Evolutionary conservation across 1,140 invertebrate genomes (phyloP).

Genomic region (Lepidostoma basale): DNA sequence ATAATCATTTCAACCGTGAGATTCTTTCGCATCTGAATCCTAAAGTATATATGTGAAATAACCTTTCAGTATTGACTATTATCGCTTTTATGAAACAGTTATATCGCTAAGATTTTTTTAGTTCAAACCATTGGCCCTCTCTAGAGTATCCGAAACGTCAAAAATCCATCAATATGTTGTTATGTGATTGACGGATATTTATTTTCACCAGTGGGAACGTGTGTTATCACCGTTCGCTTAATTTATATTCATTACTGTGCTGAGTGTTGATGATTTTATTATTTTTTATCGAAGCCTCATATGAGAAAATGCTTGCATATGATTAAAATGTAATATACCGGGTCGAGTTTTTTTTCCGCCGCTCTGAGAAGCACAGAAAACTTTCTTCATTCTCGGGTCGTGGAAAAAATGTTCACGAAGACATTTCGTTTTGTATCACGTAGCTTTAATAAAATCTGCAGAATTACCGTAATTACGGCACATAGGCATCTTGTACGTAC

Average conservation of each 20-base stretch:
- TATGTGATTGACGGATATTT: slow-evolving; percentile 41
- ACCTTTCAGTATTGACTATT: no score
- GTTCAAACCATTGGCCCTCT: slow-evolving; percentile 14
- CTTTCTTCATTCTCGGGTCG: slow-evolving; percentile 25
- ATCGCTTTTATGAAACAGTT: not conserved
- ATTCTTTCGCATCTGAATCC: no score
- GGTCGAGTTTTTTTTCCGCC: not conserved
- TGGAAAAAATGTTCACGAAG: slow-evolving; percentile 38
- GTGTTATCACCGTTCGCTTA: slow-evolving; percentile 35
- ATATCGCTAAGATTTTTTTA: slow-evolving; percentile 19
- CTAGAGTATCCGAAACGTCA: slow-evolving; percentile 37
- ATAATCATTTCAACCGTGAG: no score
- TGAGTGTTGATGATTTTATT: slow-evolving; percentile 38
- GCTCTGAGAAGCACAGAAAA: no score
- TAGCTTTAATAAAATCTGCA: slow-evolving; percentile 11
- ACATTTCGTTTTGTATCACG: slow-evolving; percentile 38
- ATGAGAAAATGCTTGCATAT: slow-evolving; percentile 8
- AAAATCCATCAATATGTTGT: slow-evolving; percentile 34
- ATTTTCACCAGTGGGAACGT: slow-evolving; percentile 36
- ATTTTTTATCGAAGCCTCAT: slow-evolving; percentile 28
- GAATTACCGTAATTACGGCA: slow-evolving; percentile 34
- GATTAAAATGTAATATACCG: slow-evolving; percentile 33
- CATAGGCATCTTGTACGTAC: no score
- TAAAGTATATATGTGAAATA: no score
- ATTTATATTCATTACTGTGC: slow-evolving; percentile 41